Conservation (phyloP, 1,140 invertebrate genomes). For the Philopotamus ludificatus region DNA sequence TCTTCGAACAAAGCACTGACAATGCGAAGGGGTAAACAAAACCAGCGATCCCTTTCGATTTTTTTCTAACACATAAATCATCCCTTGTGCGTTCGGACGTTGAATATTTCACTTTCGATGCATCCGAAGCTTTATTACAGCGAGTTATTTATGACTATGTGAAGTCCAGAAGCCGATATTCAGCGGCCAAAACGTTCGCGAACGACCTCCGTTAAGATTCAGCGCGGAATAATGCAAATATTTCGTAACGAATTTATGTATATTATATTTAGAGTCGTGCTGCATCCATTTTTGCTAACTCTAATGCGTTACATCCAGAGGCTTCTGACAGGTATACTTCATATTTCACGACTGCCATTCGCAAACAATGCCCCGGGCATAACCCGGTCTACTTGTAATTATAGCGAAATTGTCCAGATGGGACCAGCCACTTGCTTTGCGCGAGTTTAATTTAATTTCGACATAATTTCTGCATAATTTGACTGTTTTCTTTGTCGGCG, state of each 20-base stretch:
- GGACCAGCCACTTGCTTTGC: conserved; percentile 18
- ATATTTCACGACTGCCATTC: conserved; percentile 19
- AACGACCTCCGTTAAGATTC: neutral
- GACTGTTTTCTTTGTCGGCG: conserved; percentile 14
- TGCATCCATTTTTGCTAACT: too few relatives aligned
- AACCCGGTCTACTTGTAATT: conserved; percentile 21
- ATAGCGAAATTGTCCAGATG: conserved; percentile 38
- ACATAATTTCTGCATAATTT: conserved; percentile 13
- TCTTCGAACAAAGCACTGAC: neutral
- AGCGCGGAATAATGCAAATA: neutral
- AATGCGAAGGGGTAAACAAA: too few relatives aligned
- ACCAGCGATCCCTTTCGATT: too few relatives aligned
- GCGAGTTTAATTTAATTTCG: conserved; percentile 19
- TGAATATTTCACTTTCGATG: neutral
- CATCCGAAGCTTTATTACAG: neutral
- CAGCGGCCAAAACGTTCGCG: neutral
- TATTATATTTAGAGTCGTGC: too few relatives aligned
- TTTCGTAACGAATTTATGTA: neutral
- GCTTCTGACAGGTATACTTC: conserved; percentile 24
- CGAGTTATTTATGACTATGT: neutral
- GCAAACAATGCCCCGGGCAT: conserved; percentile 8
- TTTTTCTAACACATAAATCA: neutral
- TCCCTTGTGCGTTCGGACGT: neutral
- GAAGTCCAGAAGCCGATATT: neutral
- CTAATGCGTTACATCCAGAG: too few relatives aligned